Evolutionary conservation across 2,113 vertebrate genomes (phyloP).

Genomic region (Laticauda laticaudata): DNA sequence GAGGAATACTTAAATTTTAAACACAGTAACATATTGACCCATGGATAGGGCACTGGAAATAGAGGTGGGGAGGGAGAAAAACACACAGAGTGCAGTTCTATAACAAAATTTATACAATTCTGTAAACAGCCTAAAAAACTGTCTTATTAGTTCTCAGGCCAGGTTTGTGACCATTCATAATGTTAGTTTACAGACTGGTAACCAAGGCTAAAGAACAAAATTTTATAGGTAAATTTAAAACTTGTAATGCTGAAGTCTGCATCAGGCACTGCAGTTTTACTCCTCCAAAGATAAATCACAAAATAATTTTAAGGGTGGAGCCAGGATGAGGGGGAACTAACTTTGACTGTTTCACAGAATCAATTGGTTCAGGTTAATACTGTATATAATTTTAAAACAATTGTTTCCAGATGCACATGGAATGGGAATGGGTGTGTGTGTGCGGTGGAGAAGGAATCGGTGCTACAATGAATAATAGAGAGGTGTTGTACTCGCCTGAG

Average conservation of each 20-base stretch:
- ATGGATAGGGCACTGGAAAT: background rate
- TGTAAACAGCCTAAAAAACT: background rate
- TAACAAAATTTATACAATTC: background rate
- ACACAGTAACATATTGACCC: background rate
- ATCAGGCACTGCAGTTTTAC: background rate
- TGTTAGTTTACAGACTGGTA: background rate
- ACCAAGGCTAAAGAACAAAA: background rate
- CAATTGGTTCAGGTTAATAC: background rate
- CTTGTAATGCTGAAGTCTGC: background rate
- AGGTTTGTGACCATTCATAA: background rate
- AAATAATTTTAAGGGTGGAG: background rate
- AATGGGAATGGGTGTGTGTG: background rate
- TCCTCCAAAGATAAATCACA: background rate
- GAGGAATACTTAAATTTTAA: background rate
- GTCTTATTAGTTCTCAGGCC: background rate
- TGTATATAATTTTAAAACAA: background rate
- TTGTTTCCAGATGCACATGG: background rate
- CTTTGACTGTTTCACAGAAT: background rate
- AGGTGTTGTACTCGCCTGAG: background rate
- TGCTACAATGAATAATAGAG: background rate
- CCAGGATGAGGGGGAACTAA: background rate
- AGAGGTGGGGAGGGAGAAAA: background rate
- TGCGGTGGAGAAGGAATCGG: background rate
- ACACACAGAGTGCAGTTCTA: background rate
- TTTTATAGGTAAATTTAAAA: background rate